Percentiles rank a stretch among this genome's conserved stretches.
phyloP scores from a whole-genome alignment of 2,797 vertebrate genomes.

The Scarus forsteni region DNA sequence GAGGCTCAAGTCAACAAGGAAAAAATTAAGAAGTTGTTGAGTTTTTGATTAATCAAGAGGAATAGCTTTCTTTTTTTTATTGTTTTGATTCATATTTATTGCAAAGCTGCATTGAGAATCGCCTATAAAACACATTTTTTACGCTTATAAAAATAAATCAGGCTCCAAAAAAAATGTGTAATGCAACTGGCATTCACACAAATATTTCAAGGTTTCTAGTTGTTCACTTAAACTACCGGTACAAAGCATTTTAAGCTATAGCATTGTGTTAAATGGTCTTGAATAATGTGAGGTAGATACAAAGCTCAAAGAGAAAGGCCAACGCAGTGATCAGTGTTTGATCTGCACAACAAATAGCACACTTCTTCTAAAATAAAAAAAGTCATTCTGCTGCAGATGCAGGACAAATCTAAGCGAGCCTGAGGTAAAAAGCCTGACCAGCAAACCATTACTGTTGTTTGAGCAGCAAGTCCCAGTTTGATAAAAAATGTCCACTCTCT shows the following conservation, averaged over 20 bases:
- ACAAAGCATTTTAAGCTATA: slow-evolving; percentile 58
- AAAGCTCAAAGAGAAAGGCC: slow-evolving; percentile 66
- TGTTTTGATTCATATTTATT: slow-evolving; percentile 76
- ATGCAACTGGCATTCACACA: slow-evolving; percentile 63
- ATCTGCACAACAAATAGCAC: slow-evolving; percentile 52
- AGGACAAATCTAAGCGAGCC: slow-evolving; percentile 58
- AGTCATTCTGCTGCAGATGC: slow-evolving; percentile 54
- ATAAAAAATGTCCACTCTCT: slow-evolving; percentile 72
- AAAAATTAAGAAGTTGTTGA: slow-evolving; percentile 72
- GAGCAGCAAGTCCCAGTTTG: slow-evolving; percentile 63
- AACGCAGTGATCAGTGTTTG: slow-evolving; percentile 42
- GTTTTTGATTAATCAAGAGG: slow-evolving; percentile 76
- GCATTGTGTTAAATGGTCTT: slow-evolving; percentile 70
- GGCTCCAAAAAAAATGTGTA: slow-evolving; percentile 61
- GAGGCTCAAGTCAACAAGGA: slow-evolving; percentile 76
- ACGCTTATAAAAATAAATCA: slow-evolving; percentile 66
- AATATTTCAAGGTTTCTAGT: slow-evolving; percentile 57
- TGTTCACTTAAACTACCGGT: slow-evolving; percentile 50
- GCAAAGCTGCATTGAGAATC: slow-evolving; percentile 69
- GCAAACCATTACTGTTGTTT: slow-evolving; percentile 68
- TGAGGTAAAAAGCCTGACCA: slow-evolving; percentile 64
- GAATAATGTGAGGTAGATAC: slow-evolving; percentile 81
- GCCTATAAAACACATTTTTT: slow-evolving; percentile 71
- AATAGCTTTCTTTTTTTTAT: slow-evolving; percentile 72
- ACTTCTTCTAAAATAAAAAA: slow-evolving; percentile 59